Conservation (phyloP, 2,113 vertebrate genomes). For the Mobula hypostoma region DNA sequence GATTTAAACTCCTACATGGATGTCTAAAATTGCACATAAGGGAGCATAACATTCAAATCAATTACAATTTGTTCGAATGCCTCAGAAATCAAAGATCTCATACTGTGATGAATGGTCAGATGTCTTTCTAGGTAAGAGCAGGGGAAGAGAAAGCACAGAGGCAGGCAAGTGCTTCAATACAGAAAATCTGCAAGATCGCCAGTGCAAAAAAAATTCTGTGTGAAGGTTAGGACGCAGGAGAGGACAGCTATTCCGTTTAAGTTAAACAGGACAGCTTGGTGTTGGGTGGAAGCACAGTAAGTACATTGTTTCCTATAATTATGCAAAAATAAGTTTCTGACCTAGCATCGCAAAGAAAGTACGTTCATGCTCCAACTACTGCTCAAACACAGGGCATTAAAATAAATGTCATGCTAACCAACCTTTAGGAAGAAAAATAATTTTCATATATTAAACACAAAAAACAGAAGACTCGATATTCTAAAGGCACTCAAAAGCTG, state of each 20-base stretch:
- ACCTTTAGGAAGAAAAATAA: background rate
- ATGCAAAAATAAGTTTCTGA: background rate
- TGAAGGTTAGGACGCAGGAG: background rate
- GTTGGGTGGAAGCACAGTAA: background rate
- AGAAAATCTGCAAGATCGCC: background rate
- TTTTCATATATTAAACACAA: background rate
- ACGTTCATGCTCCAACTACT: background rate
- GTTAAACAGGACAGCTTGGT: background rate
- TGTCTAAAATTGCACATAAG: background rate
- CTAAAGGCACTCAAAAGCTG: background rate
- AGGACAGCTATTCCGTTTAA: background rate
- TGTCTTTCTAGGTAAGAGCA: background rate
- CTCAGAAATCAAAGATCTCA: constrained; percentile 14
- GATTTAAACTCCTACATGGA: constrained; percentile 1
- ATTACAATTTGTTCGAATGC: constrained; percentile 5
- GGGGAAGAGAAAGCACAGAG: background rate
- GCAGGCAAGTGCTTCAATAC: background rate
- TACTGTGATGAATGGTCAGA: constrained; percentile 11
- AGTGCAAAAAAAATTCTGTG: background rate
- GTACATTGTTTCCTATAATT: background rate
- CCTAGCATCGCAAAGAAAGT: background rate
- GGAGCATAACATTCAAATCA: constrained; percentile 14
- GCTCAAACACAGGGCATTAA: background rate
- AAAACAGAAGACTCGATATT: background rate
- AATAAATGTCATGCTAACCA: background rate